Conservation (phyloP, 2,888 invertebrate genomes). For the Andrena haemorrhoa region DNA sequence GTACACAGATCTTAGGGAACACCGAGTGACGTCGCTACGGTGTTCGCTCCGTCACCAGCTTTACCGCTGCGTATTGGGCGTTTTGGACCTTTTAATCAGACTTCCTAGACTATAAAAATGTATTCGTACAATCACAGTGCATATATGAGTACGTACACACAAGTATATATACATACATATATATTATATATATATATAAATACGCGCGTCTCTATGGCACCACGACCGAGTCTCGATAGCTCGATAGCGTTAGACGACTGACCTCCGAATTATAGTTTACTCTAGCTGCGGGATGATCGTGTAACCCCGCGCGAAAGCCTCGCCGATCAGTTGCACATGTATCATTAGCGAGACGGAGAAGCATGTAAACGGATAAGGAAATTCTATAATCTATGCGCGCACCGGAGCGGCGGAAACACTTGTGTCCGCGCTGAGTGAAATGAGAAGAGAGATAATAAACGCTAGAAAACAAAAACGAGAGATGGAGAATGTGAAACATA, state of each 20-base stretch:
- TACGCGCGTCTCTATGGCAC: slow-evolving; percentile 72
- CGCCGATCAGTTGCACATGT: slow-evolving; percentile 68
- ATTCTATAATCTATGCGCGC: slow-evolving; percentile 35
- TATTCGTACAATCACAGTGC: slow-evolving; percentile 40
- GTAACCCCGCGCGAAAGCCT: slow-evolving; percentile 64
- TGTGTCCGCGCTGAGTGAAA: slow-evolving; percentile 14
- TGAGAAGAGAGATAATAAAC: no score
- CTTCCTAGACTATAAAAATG: slow-evolving; percentile 49
- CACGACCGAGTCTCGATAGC: slow-evolving; percentile 80
- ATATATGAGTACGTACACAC: slow-evolving; percentile 34
- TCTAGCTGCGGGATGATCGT: slow-evolving; percentile 66
- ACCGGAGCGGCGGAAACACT: slow-evolving; percentile 2
- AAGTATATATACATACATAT: slow-evolving; percentile 33
- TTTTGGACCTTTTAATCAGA: slow-evolving; percentile 60
- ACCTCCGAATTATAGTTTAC: slow-evolving; percentile 80
- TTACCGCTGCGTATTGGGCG: slow-evolving; percentile 17
- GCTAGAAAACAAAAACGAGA: not conserved
- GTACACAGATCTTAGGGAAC: not conserved
- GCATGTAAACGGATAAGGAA: not conserved
- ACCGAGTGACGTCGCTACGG: not conserved
- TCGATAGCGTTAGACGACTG: slow-evolving; percentile 83
- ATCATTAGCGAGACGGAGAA: slow-evolving; percentile 37
- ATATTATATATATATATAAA: slow-evolving; percentile 32
- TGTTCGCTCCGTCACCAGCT: not conserved
- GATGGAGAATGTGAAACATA: not conserved